Evolutionary conservation across 2,797 vertebrate species (phyloP), one percentile per base, ranked within the genome.

Genomic region (Enteromius viviparus): DNA sequence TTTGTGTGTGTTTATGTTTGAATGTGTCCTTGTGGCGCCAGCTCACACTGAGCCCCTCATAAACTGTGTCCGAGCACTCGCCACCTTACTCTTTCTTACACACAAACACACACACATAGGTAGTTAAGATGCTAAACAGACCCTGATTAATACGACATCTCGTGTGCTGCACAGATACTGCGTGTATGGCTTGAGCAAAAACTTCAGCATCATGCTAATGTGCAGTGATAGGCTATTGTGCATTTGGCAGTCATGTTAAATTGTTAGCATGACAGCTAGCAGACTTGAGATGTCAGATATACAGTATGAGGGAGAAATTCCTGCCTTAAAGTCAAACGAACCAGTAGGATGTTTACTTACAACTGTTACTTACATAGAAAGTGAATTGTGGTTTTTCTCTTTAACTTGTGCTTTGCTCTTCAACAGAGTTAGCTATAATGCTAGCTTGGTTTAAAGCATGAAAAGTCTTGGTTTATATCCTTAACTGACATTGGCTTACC

Each of bases 41-140:
- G 93, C 92, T 91, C 90, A 89, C 91, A 89, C 92, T 88, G 42
- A 89, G 93, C 91, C 91, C 86, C 94, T 94, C 94, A 89, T 95
- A 95, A 95, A 91, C 88, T 87, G 84, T 91, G 91, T 93, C 91
- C 85, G 76, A 89, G 87, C 89, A 89, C 53, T 91, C 89, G 71
- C 90, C 90, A 92, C 92, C 90, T 91, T 90, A 90, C 87, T 91
- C 90, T 90, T 88, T 90, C 49, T 69, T 11, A 29, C 37, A 21
- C 51, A 45, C 55, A 51, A 14, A 81, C 69, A 45, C 55, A 51
- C 29, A 82, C 70, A 75, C 26, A 66, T 1, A 49, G 8, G 6
- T 45, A 45, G n/a, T 55, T 55, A 69, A n/a, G 11, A 32, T 45
- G 37, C 19, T 79, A 69, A 79, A 55, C 8, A 53, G 10, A 21